Conservation (phyloP, 2,113 vertebrate genomes). For the Pygoscelis antarcticus region DNA sequence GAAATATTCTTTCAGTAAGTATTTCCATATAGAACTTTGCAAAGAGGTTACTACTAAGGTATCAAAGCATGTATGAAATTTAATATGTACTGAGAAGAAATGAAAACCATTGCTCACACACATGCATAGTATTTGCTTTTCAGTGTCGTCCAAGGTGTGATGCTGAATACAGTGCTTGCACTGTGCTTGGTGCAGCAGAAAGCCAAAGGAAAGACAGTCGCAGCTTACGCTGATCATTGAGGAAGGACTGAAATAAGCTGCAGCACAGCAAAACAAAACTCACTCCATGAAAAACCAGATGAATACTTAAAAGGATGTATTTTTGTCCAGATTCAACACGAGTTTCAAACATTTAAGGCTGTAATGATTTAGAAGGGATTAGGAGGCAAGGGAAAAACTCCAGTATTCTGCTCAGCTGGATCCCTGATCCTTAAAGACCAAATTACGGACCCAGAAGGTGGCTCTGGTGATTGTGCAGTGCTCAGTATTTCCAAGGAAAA, state of each 20-base stretch:
- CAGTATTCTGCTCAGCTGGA: neutral
- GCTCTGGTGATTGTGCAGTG: neutral
- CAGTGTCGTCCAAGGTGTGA: neutral
- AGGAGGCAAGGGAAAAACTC: neutral
- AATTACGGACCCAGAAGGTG: neutral
- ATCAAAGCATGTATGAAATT: neutral
- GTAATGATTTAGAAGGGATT: neutral
- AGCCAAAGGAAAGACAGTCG: neutral
- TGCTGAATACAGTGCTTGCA: too few relatives aligned
- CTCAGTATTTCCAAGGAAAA: neutral
- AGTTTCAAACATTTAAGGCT: neutral
- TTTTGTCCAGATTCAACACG: neutral
- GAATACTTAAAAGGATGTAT: neutral
- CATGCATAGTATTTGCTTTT: neutral
- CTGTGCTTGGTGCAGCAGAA: neutral
- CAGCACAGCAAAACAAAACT: neutral
- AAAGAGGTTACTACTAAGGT: neutral
- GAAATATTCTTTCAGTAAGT: neutral
- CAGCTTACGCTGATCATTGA: neutral
- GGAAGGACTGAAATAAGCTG: neutral
- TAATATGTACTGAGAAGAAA: neutral
- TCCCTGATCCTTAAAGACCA: neutral
- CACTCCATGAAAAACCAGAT: neutral
- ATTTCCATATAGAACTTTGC: neutral
- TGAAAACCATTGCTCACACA: neutral